Evolutionary conservation across 2,888 invertebrate genomes (phyloP).

Genomic region (Eilema griseolum): DNA sequence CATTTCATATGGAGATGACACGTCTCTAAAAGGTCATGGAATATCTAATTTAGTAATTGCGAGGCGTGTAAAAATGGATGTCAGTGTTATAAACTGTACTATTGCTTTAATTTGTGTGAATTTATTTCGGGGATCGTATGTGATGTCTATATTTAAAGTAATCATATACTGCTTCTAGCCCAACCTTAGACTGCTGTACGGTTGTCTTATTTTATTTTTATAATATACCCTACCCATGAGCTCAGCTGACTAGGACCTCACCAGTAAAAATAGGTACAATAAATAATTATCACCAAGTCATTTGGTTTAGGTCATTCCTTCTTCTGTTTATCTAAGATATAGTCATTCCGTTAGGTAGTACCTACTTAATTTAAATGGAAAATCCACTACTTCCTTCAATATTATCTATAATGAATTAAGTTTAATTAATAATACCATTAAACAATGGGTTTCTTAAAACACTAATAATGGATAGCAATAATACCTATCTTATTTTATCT

Average conservation of each 20-base stretch:
- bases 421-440: too few species aligned
- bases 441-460: too few species aligned
- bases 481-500: too few species aligned
- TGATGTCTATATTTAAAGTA: conserved; percentile 23
- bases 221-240: neutral
- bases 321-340: neutral
- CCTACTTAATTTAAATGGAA: too few species aligned
- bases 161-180: conserved; percentile 20
- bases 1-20: conserved; percentile 53
- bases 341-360: too few species aligned
- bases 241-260: neutral
- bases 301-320: neutral
- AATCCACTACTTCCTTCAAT: too few species aligned
- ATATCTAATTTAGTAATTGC: conserved; percentile 59
- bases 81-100: conserved; percentile 36
- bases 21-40: conserved; percentile 60
- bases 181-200: conserved; percentile 15
- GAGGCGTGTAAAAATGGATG: conserved; percentile 37
- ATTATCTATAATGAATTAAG: too few species aligned
- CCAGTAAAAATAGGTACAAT: neutral
- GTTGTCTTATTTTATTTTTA: conserved; percentile 7
- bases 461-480: too few species aligned
- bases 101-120: conserved; percentile 26
- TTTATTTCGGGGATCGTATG: conserved; percentile 15
- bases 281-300: neutral